A percentile compares a stretch with the other conserved stretches of the same genome.
phyloP scores from a whole-genome alignment of 2,113 vertebrate species.

The Pluvialis apricaria region DNA sequence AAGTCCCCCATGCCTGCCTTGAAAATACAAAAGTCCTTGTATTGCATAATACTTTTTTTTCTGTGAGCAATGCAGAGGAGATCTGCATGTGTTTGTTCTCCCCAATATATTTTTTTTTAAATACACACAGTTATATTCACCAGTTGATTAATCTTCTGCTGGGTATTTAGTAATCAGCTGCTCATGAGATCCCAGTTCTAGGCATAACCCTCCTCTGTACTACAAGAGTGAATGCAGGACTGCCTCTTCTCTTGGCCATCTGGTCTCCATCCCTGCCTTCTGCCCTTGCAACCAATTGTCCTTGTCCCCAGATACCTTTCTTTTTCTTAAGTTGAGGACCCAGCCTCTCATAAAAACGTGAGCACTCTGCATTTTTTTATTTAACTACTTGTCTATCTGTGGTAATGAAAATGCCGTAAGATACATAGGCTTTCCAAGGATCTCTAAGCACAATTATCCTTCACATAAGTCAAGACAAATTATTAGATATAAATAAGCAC shows the following conservation, averaged over 20 bases:
- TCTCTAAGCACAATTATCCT: not conserved
- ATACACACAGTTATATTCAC: not conserved
- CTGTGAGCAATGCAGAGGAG: not conserved
- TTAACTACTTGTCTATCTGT: not conserved
- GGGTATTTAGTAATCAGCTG: not conserved
- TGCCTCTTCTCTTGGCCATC: not conserved
- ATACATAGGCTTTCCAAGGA: not conserved
- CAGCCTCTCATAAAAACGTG: not conserved
- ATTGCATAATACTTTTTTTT: not conserved
- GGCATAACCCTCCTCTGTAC: not conserved
- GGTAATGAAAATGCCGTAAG: rapidly evolving
- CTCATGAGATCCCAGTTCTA: not conserved
- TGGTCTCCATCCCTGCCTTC: not conserved
- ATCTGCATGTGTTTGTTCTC: not conserved
- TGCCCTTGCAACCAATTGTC: not conserved
- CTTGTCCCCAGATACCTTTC: not conserved
- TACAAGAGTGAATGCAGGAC: not conserved
- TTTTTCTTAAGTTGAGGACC: not conserved
- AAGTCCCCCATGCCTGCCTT: not conserved
- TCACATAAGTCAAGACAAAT: not conserved
- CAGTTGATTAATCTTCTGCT: not conserved
- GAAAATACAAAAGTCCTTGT: not conserved
- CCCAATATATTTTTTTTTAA: not conserved
- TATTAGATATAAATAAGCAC: not conserved
- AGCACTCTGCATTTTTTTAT: not conserved